A percentile compares a stretch with the other conserved stretches of the same genome.
These are phyloP conservation scores for Gonocerus acuteangulatus DNA, from an alignment of 2,888 invertebrate species.

Conservation along the genomic window DNA sequence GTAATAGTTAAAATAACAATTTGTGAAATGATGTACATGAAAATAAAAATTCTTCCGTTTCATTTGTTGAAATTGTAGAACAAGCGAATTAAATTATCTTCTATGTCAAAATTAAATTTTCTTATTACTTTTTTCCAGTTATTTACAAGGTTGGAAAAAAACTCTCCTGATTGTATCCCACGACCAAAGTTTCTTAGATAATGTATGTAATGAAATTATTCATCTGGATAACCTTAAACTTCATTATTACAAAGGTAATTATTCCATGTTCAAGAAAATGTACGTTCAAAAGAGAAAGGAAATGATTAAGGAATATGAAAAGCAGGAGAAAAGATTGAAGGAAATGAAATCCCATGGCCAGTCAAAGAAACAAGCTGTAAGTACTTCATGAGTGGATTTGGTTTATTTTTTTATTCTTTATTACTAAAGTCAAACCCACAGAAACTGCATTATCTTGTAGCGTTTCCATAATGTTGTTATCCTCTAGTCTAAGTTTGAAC, in stretches of 20 bases:
- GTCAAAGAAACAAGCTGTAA: conserved; percentile 84
- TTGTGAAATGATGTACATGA: too few species aligned
- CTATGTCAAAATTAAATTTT: too few species aligned
- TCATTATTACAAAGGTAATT: conserved; percentile 95
- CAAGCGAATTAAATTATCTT: too few species aligned
- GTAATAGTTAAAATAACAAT: too few species aligned
- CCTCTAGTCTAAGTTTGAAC: too few species aligned
- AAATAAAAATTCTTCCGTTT: too few species aligned
- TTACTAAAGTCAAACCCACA: too few species aligned
- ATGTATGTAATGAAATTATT: conserved; percentile 97
- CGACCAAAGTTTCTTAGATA: conserved; percentile 99
- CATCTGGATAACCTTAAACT: conserved; percentile 92
- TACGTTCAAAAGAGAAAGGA: conserved; percentile 90
- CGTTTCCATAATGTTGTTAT: too few species aligned
- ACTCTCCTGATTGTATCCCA: conserved; percentile 96
- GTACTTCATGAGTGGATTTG: conserved; percentile 33
- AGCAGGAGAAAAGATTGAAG: conserved; percentile 92
- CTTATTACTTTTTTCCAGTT: too few species aligned
- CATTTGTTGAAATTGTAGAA: too few species aligned
- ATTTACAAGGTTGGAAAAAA: conserved; percentile 97
- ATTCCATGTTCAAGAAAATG: conserved; percentile 98
- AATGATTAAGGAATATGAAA: conserved; percentile 93
- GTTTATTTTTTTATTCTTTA: neutral
- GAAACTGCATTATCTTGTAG: neutral
- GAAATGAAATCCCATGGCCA: conserved; percentile 92